Evolutionary conservation across 2,113 vertebrate species (phyloP).

Genomic region (Clarias magur): DNA sequence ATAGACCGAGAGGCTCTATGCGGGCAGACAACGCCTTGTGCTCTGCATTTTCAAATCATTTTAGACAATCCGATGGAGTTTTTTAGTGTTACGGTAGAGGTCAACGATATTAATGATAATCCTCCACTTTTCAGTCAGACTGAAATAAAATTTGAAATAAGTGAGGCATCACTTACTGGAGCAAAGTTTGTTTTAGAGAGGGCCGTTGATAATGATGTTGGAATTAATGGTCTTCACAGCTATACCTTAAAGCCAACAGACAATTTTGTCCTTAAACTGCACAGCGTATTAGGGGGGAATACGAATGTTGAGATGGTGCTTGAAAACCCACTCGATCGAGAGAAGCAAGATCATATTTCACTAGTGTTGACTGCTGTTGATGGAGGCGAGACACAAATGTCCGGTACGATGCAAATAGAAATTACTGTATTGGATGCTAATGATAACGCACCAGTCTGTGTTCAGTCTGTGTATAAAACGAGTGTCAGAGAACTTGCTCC

Average conservation of each 20-base stretch:
- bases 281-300: constrained; percentile 51
- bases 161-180: no score
- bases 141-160: constrained; percentile 55
- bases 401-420: constrained; percentile 54
- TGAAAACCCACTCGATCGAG: constrained; percentile 60
- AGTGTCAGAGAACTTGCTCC: constrained; percentile 63
- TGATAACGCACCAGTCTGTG: constrained; percentile 60
- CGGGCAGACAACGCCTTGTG: constrained; percentile 60
- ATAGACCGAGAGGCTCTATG: constrained; percentile 80
- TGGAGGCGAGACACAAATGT: constrained; percentile 57
- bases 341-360: constrained; percentile 32
- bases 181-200: constrained; percentile 20
- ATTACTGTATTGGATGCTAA: constrained; percentile 55
- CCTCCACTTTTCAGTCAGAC: constrained; percentile 53
- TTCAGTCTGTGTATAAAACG: constrained; percentile 48
- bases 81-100: constrained; percentile 65
- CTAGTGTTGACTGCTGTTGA: constrained; percentile 63
- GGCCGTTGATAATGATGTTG: constrained; percentile 66
- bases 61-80: constrained; percentile 76
- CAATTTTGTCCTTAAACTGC: constrained; percentile 64
- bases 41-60: constrained; percentile 71
- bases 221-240: constrained; percentile 69
- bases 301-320: constrained; percentile 63
- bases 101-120: constrained; percentile 79
- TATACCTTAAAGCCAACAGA: constrained; percentile 69